Conservation (phyloP, 1,140 invertebrate genomes). For the Mesaphorura yosii region DNA sequence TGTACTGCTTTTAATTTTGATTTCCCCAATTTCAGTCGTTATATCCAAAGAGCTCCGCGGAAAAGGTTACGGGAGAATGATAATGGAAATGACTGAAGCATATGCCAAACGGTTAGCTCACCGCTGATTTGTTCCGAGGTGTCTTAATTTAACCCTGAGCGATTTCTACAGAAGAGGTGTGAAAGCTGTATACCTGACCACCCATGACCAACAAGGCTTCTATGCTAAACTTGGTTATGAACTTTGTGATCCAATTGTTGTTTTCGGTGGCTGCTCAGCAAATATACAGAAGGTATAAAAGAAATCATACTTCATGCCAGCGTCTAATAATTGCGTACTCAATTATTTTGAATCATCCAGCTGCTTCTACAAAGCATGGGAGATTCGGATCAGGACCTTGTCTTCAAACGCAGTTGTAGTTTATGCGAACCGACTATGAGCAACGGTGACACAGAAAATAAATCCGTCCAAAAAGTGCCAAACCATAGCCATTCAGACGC, state of each 20-base stretch:
- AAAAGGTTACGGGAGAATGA: conserved; percentile 56
- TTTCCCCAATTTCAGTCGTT: conserved; percentile 45
- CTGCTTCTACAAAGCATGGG: too few relatives aligned
- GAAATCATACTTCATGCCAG: neutral
- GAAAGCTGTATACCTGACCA: conserved; percentile 56
- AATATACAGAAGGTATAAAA: conserved; percentile 11
- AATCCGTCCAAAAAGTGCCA: too few relatives aligned
- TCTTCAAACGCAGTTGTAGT: too few relatives aligned
- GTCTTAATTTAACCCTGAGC: neutral
- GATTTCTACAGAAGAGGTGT: conserved; percentile 39
- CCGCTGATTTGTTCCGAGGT: neutral
- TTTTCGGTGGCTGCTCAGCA: conserved; percentile 41
- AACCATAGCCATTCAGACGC: too few relatives aligned
- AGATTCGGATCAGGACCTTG: too few relatives aligned
- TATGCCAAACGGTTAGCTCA: conserved; percentile 46
- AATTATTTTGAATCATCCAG: too few relatives aligned
- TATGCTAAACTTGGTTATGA: conserved; percentile 61
- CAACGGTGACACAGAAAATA: too few relatives aligned
- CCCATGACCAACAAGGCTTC: conserved; percentile 62
- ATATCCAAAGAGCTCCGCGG: conserved; percentile 53
- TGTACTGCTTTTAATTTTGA: neutral
- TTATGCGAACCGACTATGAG: too few relatives aligned
- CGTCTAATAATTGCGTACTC: too few relatives aligned
- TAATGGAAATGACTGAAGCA: conserved; percentile 56
- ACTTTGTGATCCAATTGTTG: conserved; percentile 53